A percentile compares a stretch with the other conserved stretches of the same genome.
phyloP scores from a whole-genome alignment of 2,888 invertebrate genomes.

The Lasioglossum calceatum region DNA sequence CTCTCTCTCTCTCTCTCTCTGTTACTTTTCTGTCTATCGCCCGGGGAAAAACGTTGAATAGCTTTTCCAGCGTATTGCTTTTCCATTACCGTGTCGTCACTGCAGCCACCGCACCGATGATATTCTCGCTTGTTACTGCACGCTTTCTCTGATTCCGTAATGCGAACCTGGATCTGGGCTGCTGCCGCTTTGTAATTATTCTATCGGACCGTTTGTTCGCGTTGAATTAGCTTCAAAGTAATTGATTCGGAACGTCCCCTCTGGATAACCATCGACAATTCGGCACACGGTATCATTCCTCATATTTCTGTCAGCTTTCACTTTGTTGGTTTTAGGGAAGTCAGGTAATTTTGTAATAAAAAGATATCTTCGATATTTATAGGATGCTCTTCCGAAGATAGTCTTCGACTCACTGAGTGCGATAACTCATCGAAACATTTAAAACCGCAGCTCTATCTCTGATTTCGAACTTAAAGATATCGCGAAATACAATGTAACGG shows the following conservation, averaged over 20 bases:
- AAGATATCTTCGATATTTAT: too few species aligned
- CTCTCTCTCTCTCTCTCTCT: background rate
- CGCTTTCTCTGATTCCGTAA: background rate
- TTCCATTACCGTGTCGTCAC: slow-evolving; percentile 23
- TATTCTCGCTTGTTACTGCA: background rate
- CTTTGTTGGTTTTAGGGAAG: too few species aligned
- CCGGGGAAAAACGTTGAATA: slow-evolving; percentile 12
- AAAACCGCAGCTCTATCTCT: too few species aligned
- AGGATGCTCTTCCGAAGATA: too few species aligned
- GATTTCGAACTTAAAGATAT: too few species aligned
- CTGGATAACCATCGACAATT: background rate
- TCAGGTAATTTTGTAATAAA: too few species aligned
- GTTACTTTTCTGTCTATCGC: background rate
- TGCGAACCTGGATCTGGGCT: background rate
- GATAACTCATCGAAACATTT: too few species aligned
- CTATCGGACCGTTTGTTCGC: background rate
- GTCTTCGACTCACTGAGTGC: too few species aligned
- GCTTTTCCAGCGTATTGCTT: slow-evolving; percentile 3
- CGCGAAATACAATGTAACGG: too few species aligned
- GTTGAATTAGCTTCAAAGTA: background rate
- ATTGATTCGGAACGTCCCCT: background rate
- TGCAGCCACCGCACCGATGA: background rate
- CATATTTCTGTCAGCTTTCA: background rate
- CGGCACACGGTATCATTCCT: background rate
- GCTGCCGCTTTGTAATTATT: background rate